Evolutionary conservation across 2,113 vertebrate genomes (phyloP).

Genomic region (Chlorodrepanis virens): DNA sequence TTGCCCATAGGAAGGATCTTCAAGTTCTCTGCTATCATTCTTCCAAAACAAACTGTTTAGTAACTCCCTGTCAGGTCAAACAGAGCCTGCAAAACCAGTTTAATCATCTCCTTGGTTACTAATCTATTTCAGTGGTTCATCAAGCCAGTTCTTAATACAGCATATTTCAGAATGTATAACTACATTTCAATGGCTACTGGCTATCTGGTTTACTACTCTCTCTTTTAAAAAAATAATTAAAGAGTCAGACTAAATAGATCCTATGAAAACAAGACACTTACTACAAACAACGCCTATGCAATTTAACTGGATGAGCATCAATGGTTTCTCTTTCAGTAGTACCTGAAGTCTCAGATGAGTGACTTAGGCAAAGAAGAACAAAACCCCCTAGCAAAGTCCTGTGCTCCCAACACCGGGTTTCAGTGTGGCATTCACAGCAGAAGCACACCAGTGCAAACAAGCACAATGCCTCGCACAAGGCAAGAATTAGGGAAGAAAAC

Average conservation of each 20-base stretch:
- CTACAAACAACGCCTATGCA: neutral
- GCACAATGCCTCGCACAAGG: neutral
- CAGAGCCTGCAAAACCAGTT: slow-evolving; percentile 62
- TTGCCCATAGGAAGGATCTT: neutral
- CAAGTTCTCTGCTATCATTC: neutral
- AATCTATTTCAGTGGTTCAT: slow-evolving; percentile 35
- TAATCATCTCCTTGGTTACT: slow-evolving; percentile 49
- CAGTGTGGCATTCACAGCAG: neutral
- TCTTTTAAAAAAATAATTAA: neutral
- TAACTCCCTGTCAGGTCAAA: slow-evolving; percentile 25
- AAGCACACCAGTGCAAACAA: neutral
- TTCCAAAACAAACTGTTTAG: neutral
- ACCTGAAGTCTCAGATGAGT: neutral
- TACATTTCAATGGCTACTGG: neutral
- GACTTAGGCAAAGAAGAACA: neutral
- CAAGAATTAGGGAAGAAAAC: neutral
- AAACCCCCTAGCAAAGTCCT: neutral
- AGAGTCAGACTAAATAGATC: neutral
- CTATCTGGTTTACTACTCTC: neutral
- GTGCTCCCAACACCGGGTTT: neutral
- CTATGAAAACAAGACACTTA: neutral
- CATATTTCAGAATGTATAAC: neutral
- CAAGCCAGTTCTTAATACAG: neutral
- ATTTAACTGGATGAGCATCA: neutral
- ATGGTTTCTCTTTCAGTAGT: neutral